Evolutionary conservation across 2,113 vertebrate genomes (phyloP).

Genomic region (Nothocercus julius): DNA sequence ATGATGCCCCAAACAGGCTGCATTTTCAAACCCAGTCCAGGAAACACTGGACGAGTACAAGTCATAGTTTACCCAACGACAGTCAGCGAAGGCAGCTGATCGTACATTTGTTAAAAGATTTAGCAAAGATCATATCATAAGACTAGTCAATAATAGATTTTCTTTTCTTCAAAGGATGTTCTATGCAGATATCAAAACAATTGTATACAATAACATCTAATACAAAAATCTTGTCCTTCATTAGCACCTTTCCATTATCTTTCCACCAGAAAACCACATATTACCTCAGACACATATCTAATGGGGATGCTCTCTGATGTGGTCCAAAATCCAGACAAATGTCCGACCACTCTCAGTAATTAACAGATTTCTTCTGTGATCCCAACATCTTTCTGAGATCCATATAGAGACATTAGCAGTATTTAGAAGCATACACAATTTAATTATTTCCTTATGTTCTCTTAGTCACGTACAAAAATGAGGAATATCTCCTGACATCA

Average conservation of each 20-base stretch:
- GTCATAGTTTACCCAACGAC: background rate
- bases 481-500: background rate
- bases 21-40: background rate
- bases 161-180: background rate
- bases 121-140: background rate
- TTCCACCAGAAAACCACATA: background rate
- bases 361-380: background rate
- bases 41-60: background rate
- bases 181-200: background rate
- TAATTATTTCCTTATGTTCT: too few relatives aligned
- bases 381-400: background rate
- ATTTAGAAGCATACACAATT: background rate
- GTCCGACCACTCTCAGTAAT: background rate
- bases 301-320: rapidly evolving
- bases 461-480: too few relatives aligned
- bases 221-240: background rate
- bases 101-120: background rate
- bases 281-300: background rate
- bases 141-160: background rate
- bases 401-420: background rate
- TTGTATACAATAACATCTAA: background rate
- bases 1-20: background rate
- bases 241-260: background rate
- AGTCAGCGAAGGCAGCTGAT: background rate
- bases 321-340: background rate